A percentile compares a stretch with the other conserved stretches of the same genome.
These are phyloP conservation scores for Trematocara macrostoma DNA, from an alignment of 2,113 vertebrate genomes.

Conservation along the genomic window DNA sequence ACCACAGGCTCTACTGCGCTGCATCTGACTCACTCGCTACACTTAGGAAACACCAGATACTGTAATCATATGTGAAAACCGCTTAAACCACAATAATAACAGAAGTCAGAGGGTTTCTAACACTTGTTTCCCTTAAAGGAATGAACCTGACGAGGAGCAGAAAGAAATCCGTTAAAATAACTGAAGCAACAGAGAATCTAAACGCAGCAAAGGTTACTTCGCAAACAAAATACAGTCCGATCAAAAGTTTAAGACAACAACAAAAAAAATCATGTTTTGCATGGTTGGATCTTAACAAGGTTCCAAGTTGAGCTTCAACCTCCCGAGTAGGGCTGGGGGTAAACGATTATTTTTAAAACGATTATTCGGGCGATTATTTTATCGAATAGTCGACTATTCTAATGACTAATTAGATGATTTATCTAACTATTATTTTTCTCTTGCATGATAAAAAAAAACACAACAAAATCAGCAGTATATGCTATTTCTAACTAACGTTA, in stretches of 20 bases:
- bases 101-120: background rate
- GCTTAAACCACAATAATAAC: slow-evolving; percentile 43
- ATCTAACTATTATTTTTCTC: too few relatives aligned
- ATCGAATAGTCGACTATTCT: too few relatives aligned
- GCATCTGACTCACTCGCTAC: slow-evolving; percentile 25
- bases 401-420: too few relatives aligned
- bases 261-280: accelerated
- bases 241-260: background rate
- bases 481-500: too few relatives aligned
- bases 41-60: slow-evolving; percentile 34
- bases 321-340: too few relatives aligned
- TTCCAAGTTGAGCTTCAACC: background rate
- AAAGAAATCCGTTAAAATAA: background rate
- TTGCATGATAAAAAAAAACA: too few relatives aligned
- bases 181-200: accelerated
- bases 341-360: too few relatives aligned
- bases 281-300: too few relatives aligned
- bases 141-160: background rate
- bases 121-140: background rate
- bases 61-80: slow-evolving; percentile 44
- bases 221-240: background rate
- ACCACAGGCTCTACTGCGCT: slow-evolving; percentile 30
- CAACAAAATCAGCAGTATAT: too few relatives aligned
- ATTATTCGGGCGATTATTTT: too few relatives aligned
- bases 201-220: background rate